These are phyloP conservation scores for Poecilia latipinna DNA, from an alignment of 2,113 vertebrate species.

Conservation along the genomic window DNA sequence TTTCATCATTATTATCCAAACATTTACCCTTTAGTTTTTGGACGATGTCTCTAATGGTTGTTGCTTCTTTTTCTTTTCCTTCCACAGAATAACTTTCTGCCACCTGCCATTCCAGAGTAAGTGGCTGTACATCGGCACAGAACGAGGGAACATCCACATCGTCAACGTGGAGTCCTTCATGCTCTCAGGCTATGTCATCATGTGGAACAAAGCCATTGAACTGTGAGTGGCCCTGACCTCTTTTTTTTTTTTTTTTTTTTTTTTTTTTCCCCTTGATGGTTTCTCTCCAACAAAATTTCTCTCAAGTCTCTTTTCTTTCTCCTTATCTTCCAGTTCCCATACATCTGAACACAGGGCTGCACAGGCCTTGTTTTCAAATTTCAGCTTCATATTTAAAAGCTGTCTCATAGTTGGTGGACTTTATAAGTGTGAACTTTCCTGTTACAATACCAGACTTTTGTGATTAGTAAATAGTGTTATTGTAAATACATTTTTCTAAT, in stretches of 20 bases:
- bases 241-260: background rate
- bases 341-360: background rate
- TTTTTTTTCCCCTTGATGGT: constrained; percentile 9
- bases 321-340: background rate
- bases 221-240: constrained; percentile 87
- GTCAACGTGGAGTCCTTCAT: constrained; percentile 99
- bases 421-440: background rate
- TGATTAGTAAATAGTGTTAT: background rate
- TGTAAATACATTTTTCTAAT: background rate
- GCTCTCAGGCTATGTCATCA: constrained; percentile 99
- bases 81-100: constrained; percentile 96
- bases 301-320: background rate
- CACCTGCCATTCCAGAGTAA: constrained; percentile 99
- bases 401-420: background rate
- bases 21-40: background rate
- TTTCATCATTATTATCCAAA: background rate
- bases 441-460: background rate
- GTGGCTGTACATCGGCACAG: constrained; percentile 97
- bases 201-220: constrained; percentile 99
- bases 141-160: constrained; percentile 98
- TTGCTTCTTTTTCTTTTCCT: constrained; percentile 39
- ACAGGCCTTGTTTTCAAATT: constrained; percentile 3
- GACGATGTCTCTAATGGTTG: too few species aligned
- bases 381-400: background rate
- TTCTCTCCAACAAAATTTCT: constrained; percentile 7